A percentile compares a stretch with the other conserved stretches of the same genome.
phyloP scores from a whole-genome alignment of 2,888 invertebrate species.

The Rhingia rostrata region DNA sequence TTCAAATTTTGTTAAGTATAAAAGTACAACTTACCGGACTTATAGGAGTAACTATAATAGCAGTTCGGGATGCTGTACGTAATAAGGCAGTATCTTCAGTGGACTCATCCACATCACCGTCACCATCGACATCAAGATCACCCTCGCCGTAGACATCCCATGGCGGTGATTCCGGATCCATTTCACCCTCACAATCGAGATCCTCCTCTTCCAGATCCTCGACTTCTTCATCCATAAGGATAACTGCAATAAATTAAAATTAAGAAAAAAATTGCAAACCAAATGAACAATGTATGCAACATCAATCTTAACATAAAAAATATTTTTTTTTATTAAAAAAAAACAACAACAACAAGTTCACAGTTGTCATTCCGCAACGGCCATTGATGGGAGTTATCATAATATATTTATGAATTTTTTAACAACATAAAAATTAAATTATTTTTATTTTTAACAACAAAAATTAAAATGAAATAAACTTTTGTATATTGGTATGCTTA shows the following conservation, averaged over 20 bases:
- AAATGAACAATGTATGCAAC: slow-evolving; percentile 33
- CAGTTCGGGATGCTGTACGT: slow-evolving; percentile 83
- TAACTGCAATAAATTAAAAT: slow-evolving; percentile 78
- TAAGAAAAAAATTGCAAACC: slow-evolving; percentile 41
- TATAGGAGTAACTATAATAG: slow-evolving; percentile 83
- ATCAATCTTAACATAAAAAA: slow-evolving; percentile 16
- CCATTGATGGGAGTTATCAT: slow-evolving; percentile 52
- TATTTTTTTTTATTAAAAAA: slow-evolving; percentile 15
- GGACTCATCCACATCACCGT: slow-evolving; percentile 83
- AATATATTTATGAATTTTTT: not conserved
- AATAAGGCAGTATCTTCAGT: slow-evolving; percentile 85
- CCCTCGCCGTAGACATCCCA: slow-evolving; percentile 83
- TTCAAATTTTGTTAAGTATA: not conserved
- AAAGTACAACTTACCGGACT: slow-evolving; percentile 80
- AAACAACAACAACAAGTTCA: slow-evolving; percentile 61
- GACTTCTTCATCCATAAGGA: slow-evolving; percentile 82
- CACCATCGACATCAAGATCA: slow-evolving; percentile 82
- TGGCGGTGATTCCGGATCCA: slow-evolving; percentile 82
- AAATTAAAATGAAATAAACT: slow-evolving; percentile 13
- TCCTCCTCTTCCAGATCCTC: slow-evolving; percentile 83
- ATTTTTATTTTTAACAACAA: slow-evolving; percentile 14
- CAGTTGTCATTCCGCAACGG: slow-evolving; percentile 74
- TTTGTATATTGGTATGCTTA: slow-evolving; percentile 28
- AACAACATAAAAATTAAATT: slow-evolving; percentile 52
- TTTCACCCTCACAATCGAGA: slow-evolving; percentile 83